Evolutionary conservation across 2,888 invertebrate species (phyloP).

Genomic region (Nomada fabriciana): DNA sequence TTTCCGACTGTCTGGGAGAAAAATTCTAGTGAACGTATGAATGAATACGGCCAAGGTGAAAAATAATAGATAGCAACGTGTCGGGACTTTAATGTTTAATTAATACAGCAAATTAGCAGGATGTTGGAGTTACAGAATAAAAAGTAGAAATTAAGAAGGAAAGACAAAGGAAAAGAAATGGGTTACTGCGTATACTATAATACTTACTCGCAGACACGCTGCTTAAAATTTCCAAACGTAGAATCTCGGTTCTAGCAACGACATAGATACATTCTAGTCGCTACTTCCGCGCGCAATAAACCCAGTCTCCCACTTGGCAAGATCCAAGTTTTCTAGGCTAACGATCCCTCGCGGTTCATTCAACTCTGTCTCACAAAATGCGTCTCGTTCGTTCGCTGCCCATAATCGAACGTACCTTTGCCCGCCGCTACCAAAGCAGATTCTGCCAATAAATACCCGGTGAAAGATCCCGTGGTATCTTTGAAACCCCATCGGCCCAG

Average conservation of each 20-base stretch:
- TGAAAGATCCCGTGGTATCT: constrained; percentile 1
- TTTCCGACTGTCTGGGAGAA: not conserved
- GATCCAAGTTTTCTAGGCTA: constrained; percentile 9
- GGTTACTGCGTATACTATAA: not conserved
- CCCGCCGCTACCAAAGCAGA: not conserved
- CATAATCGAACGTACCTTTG: constrained; percentile 3
- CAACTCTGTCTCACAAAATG: constrained; percentile 3
- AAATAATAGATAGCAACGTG: not conserved
- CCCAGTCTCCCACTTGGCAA: constrained; percentile 3
- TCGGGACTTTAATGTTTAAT: not conserved
- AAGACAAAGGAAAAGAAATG: not conserved
- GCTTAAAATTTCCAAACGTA: not conserved
- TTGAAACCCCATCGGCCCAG: constrained; percentile 5
- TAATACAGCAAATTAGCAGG: no score
- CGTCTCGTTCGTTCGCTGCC: not conserved
- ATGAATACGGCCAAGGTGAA: not conserved
- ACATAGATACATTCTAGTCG: not conserved
- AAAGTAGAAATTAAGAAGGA: no score
- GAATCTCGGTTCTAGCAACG: not conserved
- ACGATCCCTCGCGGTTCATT: constrained; percentile 4
- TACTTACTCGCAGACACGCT: not conserved
- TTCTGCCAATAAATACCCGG: not conserved
- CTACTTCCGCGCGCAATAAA: not conserved
- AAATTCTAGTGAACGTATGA: not conserved
- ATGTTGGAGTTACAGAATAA: no score